Conservation (phyloP, 2,113 vertebrate species). For the Pygoscelis adeliae region DNA sequence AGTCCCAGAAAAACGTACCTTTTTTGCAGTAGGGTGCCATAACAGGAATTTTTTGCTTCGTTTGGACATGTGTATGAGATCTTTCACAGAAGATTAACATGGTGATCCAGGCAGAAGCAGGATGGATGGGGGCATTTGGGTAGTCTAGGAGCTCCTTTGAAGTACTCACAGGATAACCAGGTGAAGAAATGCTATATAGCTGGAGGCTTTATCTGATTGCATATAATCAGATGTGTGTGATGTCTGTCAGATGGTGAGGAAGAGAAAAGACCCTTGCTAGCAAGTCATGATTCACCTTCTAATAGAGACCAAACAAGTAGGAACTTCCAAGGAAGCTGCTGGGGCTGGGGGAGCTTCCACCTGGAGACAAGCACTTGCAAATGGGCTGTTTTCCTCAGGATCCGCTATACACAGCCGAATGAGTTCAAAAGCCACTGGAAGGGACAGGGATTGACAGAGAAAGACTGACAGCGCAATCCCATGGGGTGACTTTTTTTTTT, state of each 20-base stretch:
- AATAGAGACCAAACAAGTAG: background rate
- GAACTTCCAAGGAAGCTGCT: background rate
- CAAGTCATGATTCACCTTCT: background rate
- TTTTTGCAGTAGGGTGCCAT: background rate
- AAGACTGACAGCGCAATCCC: background rate
- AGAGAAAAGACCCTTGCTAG: background rate
- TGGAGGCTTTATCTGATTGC: background rate
- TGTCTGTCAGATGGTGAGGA: background rate
- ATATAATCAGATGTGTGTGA: background rate
- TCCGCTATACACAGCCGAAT: accelerated
- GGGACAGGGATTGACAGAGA: background rate
- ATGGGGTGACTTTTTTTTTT: background rate
- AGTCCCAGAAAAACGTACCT: background rate
- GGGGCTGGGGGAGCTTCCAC: background rate
- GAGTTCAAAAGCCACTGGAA: background rate
- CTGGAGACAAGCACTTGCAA: background rate
- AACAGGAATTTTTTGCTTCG: background rate
- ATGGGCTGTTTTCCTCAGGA: background rate
- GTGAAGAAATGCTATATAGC: accelerated
- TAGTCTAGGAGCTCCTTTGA: background rate
- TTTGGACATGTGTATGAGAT: background rate
- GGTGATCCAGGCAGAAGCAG: background rate
- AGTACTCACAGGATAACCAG: background rate
- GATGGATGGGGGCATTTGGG: background rate
- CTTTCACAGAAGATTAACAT: background rate